Percentiles rank a stretch among this genome's conserved stretches.
Evolutionary conservation across 37 sponge, comb jelly and placozoan genomes (phyloP).

Genomic region (Mnemiopsis leidyi): DNA sequence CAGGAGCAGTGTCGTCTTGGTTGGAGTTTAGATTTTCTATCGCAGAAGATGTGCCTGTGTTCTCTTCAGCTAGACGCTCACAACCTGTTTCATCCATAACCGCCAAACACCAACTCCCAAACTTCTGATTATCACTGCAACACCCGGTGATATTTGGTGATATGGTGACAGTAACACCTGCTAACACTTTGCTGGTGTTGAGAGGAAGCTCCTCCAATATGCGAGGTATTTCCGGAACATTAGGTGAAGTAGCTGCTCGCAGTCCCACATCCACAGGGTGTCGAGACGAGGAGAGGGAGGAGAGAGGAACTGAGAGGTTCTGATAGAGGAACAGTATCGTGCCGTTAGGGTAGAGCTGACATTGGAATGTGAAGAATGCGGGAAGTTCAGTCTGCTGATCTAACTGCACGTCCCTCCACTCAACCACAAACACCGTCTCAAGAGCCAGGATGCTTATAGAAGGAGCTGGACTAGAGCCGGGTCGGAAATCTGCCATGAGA

Average conservation of each 20-base stretch:
- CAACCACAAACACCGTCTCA: background rate
- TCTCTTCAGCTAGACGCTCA: too few relatives aligned
- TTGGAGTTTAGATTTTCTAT: too few relatives aligned
- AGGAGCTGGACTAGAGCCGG: background rate
- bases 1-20: too few relatives aligned
- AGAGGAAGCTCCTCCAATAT: background rate
- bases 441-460: background rate
- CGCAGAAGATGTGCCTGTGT: too few relatives aligned
- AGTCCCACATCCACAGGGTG: constrained; percentile 47
- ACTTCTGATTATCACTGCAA: background rate
- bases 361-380: constrained; percentile 63
- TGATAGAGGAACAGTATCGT: background rate
- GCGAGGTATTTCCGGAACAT: background rate
- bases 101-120: background rate
- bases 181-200: background rate
- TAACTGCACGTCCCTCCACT: constrained; percentile 12
- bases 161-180: background rate
- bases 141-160: background rate
- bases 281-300: background rate
- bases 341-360: constrained; percentile 7
- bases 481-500: constrained; percentile 51
- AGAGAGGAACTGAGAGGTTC: background rate
- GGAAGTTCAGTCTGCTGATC: background rate
- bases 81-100: too few relatives aligned
- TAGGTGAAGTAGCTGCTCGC: background rate